phyloP scores from a whole-genome alignment of 2,797 vertebrate species.

The Typhlichthys subterraneus region DNA sequence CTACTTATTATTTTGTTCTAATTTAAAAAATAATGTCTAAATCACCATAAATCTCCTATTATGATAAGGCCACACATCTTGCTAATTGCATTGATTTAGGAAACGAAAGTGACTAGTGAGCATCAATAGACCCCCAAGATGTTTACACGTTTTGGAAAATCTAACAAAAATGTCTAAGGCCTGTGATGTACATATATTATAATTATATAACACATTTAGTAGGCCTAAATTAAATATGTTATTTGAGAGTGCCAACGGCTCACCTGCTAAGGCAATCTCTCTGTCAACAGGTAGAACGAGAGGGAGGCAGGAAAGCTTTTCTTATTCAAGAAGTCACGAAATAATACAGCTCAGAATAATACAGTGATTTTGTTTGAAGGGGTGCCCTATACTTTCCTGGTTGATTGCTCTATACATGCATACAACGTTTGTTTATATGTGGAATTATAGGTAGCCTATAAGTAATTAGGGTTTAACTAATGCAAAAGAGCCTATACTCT shows the following conservation, averaged over 20 bases:
- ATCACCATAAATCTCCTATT: conserved; percentile 43
- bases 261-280: neutral
- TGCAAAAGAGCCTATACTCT: too few species aligned
- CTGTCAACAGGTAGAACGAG: conserved; percentile 8
- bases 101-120: too few species aligned
- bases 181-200: too few species aligned
- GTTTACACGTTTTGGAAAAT: neutral
- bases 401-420: neutral
- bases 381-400: conserved; percentile 13
- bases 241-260: neutral
- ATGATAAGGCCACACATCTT: conserved; percentile 24
- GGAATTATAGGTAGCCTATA: too few species aligned
- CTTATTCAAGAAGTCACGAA: conserved; percentile 36
- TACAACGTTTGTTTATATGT: neutral
- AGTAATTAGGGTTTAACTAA: too few species aligned
- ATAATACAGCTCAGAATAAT: conserved; percentile 71
- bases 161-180: conserved; percentile 26
- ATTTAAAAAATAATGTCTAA: neutral
- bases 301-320: conserved; percentile 37
- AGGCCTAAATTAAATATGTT: too few species aligned
- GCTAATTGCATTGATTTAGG: conserved; percentile 12
- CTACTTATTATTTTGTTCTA: neutral
- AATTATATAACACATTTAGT: too few species aligned
- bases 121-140: too few species aligned
- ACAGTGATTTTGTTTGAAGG: conserved; percentile 31